Base-by-base conservation (phyloP, 2,797 vertebrate genomes). In the Lacerta agilis region DNA sequence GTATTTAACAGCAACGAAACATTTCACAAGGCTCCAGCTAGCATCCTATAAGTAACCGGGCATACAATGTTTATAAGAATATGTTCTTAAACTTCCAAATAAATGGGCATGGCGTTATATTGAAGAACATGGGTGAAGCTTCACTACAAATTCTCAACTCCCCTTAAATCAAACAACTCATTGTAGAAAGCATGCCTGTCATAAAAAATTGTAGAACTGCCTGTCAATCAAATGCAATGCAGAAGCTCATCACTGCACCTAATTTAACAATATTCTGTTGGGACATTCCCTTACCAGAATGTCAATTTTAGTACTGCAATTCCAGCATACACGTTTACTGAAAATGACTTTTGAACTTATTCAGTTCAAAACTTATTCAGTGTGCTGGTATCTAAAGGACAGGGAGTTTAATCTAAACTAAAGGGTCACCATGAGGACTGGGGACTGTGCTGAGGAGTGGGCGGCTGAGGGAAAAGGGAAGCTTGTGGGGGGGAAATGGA, bases 21-120 rank as follows among this genome's bases (percentile, higher is more conserved):
- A 0, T 79, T 86, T 85, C 90, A 79, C 58, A 66, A 61, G 17
- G n/a, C 80, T 91, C 86, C 76, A 33, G 36, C 5, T 67, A 23
- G 41, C 85, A 55, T 13, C 1, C 1, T 88, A 25, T 5, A 75
- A 58, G 66, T 67, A 49, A 71, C 33, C 11, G 69, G 41, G 69
- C 6, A 41, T 9, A 38, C 36, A 20, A 29, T 41, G 11, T 61
- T 83, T 76, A 66, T 85, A 85, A 80, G n/a, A 86, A 89, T 41
- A 82, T 33, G 66, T 41, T 61, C 23, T 36, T 79, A 72, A 27
- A 64, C 33, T 87, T 83, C 67, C 79, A 33, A 90, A 87, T 69
- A 71, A 84, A 33, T 27, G 55, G 67, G 43, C 2, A 13, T 55
- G 20, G 33, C 15, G 81, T 29, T 76, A 20, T 75, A 64, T 85